These are phyloP conservation scores for Mechanitis mazaeus DNA, from an alignment of 2,888 invertebrate species.

Conservation along the genomic window DNA sequence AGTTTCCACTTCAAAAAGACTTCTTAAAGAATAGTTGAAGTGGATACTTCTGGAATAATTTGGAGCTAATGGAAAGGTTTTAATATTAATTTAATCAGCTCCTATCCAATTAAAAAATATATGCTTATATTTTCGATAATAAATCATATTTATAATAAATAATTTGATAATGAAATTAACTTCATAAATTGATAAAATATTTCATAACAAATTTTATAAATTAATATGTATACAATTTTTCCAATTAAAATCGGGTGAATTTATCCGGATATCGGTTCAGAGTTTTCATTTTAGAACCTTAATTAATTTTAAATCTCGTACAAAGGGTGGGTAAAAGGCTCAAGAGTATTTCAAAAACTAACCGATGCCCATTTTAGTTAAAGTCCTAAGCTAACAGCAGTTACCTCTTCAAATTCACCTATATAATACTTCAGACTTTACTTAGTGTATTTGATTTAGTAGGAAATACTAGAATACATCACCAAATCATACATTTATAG, in stretches of 20 bases:
- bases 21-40: constrained; percentile 16
- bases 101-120: not conserved
- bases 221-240: too few relatives aligned
- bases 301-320: constrained; percentile 12
- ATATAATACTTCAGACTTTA: not conserved
- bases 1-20: constrained; percentile 17
- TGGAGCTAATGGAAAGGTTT: not conserved
- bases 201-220: too few relatives aligned
- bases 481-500: constrained; percentile 5
- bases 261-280: not conserved
- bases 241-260: too few relatives aligned
- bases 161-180: too few relatives aligned
- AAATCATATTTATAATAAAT: too few relatives aligned
- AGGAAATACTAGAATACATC: not conserved
- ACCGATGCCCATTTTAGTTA: constrained; percentile 13
- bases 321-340: not conserved
- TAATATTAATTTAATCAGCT: not conserved
- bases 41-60: constrained; percentile 3
- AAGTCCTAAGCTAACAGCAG: constrained; percentile 26
- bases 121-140: not conserved
- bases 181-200: too few relatives aligned
- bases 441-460: constrained; percentile 7
- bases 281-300: constrained; percentile 8
- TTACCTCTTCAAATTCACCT: constrained; percentile 9
- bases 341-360: constrained; percentile 7